Base-by-base conservation (phyloP, 1,140 invertebrate species). In the Magallana gigas region DNA sequence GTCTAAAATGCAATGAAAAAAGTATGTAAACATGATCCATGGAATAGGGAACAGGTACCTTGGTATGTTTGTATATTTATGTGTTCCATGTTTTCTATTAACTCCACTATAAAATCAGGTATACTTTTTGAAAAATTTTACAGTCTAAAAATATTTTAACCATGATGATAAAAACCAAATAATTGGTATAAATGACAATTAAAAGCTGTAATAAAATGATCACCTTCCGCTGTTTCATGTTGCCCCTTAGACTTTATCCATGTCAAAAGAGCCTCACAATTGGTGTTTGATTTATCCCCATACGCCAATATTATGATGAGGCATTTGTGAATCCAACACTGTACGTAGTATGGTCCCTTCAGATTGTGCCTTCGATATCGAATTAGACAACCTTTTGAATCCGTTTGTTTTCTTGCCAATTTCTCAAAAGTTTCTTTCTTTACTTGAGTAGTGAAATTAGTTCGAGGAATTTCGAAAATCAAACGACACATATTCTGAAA, bases 301-400 rank as follows among this genome's bases (percentile, higher is more conserved):
- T n/a, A n/a, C n/a, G 64, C 5, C n/a, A 68, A 18, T 68, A 68
- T 23, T 68, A 68, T 68, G 5, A 68, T 18, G n/a, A 68, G 23
- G 23, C 23, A 18, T 68, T 18, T 68, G 64, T 68, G 64, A 18
- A 68, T 68, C 64, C 64, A 68, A 68, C 64, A 68, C n/a, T 18
- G 23, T n/a, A 7, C 64, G 5, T 68, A 68, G 6, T 8, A 8
- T 8, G 64, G n/a, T n/a, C 23, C 64, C n/a, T 68, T 7, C 16
- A 18, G 8, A n/a, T 18, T 8, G n/a, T 68, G n/a, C 5, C 64
- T n/a, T 8, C 23, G 64, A n/a, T 68, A 68, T 7, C 64, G 64
- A 68, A 68, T 18, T 18, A 68, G 23, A 68, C 64, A 68, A 68
- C n/a, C 8, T 7, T 68, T 68, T 5, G n/a, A 68, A 68, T 8